Evolutionary conservation across 2,797 vertebrate genomes (phyloP).

Genomic region (Manis javanica): DNA sequence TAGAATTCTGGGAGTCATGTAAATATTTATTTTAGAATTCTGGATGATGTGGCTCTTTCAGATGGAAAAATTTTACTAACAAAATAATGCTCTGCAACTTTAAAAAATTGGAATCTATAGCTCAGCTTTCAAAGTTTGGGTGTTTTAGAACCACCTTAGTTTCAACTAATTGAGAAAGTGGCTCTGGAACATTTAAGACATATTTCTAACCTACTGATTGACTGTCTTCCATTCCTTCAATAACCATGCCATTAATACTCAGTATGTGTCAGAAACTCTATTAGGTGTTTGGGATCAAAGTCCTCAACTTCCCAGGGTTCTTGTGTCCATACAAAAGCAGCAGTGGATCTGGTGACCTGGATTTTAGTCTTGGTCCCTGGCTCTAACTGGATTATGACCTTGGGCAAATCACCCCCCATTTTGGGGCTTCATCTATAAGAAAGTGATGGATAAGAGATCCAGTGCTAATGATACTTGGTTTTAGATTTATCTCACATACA

Average conservation of each 20-base stretch:
- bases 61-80: not conserved
- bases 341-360: not conserved
- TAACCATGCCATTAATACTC: not conserved
- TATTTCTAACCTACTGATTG: not conserved
- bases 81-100: slow-evolving; percentile 10
- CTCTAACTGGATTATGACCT: not conserved
- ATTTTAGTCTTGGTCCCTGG: not conserved
- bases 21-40: slow-evolving; percentile 46
- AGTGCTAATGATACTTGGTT: not conserved
- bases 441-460: not conserved
- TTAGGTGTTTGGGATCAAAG: not conserved
- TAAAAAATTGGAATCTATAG: not conserved
- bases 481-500: slow-evolving; percentile 21
- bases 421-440: not conserved
- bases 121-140: slow-evolving; percentile 1
- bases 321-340: not conserved
- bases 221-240: not conserved
- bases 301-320: not conserved
- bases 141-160: not conserved
- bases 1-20: slow-evolving; percentile 11
- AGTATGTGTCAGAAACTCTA: not conserved
- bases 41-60: not conserved
- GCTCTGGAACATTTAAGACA: not conserved
- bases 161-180: not conserved
- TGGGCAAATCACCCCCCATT: not conserved